Evolutionary conservation across 2,797 vertebrate species (phyloP), one percentile per base, ranked within the genome.

Genomic region (Lepus townsendii): DNA sequence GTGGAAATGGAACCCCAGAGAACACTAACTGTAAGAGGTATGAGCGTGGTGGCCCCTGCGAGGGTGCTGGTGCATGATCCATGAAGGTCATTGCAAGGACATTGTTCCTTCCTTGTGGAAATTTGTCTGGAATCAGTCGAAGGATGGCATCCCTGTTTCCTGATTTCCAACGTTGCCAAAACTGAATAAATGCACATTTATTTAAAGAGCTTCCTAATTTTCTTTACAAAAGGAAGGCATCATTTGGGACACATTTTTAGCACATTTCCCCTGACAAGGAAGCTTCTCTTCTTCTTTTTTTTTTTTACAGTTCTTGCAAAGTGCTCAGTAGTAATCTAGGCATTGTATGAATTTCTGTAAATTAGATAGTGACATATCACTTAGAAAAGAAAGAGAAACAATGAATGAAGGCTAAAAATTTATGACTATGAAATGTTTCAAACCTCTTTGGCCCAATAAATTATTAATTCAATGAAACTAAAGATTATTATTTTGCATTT

Each of bases 1-100:
- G 75, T 88, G 84, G 35, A 89, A 95, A 94, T 65, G 26, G 62
- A 50, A 90, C 90, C 82, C 82, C 24, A 27, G 90, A 95, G 73
- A 57, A 83, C 78, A 86, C 57, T 79, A 38, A 42, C 3, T 57
- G 60, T n/a, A 38, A 90, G 30, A 68, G 32, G 26, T 65, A 73
- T 60, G 78, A 86, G 86, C 79, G 14, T 47, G 42, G 42, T 1
- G 17, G 38, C 13, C 9, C 26, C n/a, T 47, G 35, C 1, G 9
- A 13, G 17, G 52, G 50, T 42, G 54, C 10, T 83, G 73, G 32
- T 27, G 35, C 63, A 2, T 24, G 16, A 72, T 19, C 75, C 50
- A 75, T 4, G 2, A 7, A 87, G 57, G 91, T 89, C 79, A 69
- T 26, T 19, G 38, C 5, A 60, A 91, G 66, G 82, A 84, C 38